phyloP scores from a whole-genome alignment of 2,797 vertebrate species.

The Tauraco hartlaubi region DNA sequence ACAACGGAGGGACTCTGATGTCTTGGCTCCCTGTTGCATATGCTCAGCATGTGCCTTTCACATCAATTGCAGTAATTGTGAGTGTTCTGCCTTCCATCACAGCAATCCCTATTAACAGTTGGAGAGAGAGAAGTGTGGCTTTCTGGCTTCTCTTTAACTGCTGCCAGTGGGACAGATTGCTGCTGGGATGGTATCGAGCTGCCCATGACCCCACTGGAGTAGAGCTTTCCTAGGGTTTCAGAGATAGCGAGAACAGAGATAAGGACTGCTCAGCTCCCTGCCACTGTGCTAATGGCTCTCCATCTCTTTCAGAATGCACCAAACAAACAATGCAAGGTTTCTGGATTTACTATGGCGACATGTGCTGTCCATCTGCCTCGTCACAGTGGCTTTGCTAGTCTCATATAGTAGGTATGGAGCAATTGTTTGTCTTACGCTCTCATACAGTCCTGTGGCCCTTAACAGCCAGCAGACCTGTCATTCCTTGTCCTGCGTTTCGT shows the following conservation, averaged over 20 bases:
- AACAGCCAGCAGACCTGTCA: not conserved
- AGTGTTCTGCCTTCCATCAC: slow-evolving; percentile 29
- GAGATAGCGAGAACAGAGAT: not conserved
- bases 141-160: not conserved
- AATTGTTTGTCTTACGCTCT: slow-evolving; percentile 14
- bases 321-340: slow-evolving; percentile 98
- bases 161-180: not conserved
- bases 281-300: slow-evolving; percentile 36
- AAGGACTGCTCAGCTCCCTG: not conserved
- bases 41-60: not conserved
- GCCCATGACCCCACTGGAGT: not conserved
- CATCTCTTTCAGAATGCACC: slow-evolving; percentile 92
- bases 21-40: slow-evolving; percentile 7
- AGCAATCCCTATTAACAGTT: not conserved
- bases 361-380: slow-evolving; percentile 90
- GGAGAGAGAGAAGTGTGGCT: not conserved
- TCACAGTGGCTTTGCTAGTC: slow-evolving; percentile 91
- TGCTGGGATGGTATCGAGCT: not conserved
- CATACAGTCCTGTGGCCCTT: not conserved
- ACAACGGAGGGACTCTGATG: not conserved
- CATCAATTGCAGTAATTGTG: not conserved
- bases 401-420: slow-evolving; percentile 95
- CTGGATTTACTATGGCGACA: slow-evolving; percentile 98
- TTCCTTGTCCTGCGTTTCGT: not conserved
- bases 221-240: not conserved